A percentile compares a stretch with the other conserved stretches of the same genome.
phyloP scores from a whole-genome alignment of 2,113 vertebrate species.

The Proteles cristata region DNA sequence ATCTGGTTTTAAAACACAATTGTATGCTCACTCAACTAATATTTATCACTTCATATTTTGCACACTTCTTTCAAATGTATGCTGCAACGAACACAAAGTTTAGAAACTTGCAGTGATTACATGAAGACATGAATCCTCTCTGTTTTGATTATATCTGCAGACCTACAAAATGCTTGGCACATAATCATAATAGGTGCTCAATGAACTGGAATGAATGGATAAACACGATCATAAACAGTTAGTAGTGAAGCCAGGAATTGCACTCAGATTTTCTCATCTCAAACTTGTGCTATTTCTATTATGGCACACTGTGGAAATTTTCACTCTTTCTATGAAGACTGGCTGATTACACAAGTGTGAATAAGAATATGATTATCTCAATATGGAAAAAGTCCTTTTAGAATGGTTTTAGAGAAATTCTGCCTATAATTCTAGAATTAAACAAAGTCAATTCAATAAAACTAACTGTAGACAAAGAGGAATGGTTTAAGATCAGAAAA shows the following conservation, averaged over 20 bases:
- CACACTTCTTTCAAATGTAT: not conserved
- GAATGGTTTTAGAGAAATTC: not conserved
- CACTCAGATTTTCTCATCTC: not conserved
- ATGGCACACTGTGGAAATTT: not conserved
- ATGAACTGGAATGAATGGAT: not conserved
- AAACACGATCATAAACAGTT: not conserved
- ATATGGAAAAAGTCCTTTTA: not conserved
- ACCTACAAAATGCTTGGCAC: not conserved
- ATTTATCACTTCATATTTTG: not conserved
- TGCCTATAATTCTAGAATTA: not conserved
- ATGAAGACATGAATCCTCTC: not conserved
- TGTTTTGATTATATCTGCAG: not conserved
- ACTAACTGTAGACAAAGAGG: not conserved
- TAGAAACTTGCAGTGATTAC: not conserved
- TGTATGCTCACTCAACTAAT: not conserved
- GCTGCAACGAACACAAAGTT: not conserved
- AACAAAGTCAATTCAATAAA: not conserved
- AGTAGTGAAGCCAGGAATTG: not conserved
- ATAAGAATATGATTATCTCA: not conserved
- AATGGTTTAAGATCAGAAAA: not conserved
- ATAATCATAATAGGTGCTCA: not conserved
- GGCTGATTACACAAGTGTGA: not conserved
- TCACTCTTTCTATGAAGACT: not conserved
- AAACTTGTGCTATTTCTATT: not conserved
- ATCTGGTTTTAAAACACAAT: not conserved